phyloP scores from a whole-genome alignment of 2,113 vertebrate genomes.

The Greenwoodochromis staneri region DNA sequence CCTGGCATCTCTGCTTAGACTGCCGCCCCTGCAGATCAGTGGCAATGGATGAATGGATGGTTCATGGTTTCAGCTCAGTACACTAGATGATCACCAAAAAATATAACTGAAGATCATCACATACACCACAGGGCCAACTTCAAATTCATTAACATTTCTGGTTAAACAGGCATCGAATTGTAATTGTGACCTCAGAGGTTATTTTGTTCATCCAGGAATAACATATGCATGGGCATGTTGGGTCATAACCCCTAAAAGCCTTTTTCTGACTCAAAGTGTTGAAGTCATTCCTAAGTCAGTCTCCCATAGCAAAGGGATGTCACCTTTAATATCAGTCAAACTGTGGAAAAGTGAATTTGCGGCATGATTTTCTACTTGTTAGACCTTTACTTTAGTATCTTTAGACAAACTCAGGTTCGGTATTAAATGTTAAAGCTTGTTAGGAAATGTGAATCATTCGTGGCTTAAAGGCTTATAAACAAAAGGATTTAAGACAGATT shows the following conservation, averaged over 20 bases:
- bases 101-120: background rate
- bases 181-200: background rate
- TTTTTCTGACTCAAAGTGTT: background rate
- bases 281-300: background rate
- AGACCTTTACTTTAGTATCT: background rate
- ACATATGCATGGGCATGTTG: background rate
- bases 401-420: background rate
- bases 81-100: background rate
- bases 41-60: background rate
- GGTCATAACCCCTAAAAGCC: background rate
- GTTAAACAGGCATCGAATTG: background rate
- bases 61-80: background rate
- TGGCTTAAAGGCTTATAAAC: slow-evolving; percentile 40
- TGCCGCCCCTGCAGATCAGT: background rate
- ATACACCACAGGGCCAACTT: background rate
- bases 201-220: background rate
- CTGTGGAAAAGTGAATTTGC: background rate
- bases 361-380: slow-evolving; percentile 8
- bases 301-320: background rate
- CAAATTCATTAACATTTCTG: background rate
- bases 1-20: background rate
- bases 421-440: background rate
- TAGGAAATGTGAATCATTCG: slow-evolving; percentile 12
- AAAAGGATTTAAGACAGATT: slow-evolving; percentile 24
- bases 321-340: slow-evolving; percentile 6